Conservation (phyloP, 1,140 invertebrate species). For the Drosophila simulans region DNA sequence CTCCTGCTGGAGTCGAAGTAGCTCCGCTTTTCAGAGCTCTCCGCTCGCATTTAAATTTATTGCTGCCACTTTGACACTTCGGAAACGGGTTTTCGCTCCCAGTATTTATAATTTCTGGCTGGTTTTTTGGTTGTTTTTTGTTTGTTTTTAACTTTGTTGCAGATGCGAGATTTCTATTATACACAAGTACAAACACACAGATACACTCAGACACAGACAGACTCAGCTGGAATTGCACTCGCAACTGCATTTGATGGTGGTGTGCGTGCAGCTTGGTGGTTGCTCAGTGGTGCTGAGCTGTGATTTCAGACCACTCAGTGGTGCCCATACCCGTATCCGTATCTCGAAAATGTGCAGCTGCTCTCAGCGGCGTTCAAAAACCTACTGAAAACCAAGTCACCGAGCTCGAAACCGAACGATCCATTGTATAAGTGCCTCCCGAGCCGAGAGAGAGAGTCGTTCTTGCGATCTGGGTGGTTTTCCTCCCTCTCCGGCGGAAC, state of each 20-base stretch:
- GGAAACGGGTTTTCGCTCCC: conserved; percentile 65
- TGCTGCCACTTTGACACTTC: conserved; percentile 76
- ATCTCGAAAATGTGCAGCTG: conserved; percentile 70
- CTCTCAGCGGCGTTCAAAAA: conserved; percentile 80
- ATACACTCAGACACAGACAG: conserved; percentile 12
- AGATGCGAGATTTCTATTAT: conserved; percentile 66
- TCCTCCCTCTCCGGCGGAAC: conserved; percentile 38
- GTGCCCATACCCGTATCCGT: conserved; percentile 59
- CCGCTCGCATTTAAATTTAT: conserved; percentile 67
- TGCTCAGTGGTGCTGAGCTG: conserved; percentile 41
- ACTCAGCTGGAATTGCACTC: conserved; percentile 58
- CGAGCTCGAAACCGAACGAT: conserved; percentile 14
- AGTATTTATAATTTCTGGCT: conserved; percentile 51
- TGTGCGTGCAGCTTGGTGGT: conserved; percentile 26
- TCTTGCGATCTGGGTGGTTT: conserved; percentile 10
- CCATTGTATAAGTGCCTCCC: not conserved
- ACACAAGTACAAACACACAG: conserved; percentile 48
- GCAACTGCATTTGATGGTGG: conserved; percentile 39
- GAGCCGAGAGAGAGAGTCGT: conserved; percentile 10
- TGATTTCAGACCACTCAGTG: conserved; percentile 31
- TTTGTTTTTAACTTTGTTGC: conserved; percentile 52
- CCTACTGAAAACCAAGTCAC: conserved; percentile 52
- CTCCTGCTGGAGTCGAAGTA: conserved; percentile 57
- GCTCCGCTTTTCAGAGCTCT: conserved; percentile 13
- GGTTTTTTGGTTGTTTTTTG: conserved; percentile 20